These are phyloP conservation scores for Leuciscus idus DNA, from an alignment of 2,113 vertebrate species.

Conservation along the genomic window DNA sequence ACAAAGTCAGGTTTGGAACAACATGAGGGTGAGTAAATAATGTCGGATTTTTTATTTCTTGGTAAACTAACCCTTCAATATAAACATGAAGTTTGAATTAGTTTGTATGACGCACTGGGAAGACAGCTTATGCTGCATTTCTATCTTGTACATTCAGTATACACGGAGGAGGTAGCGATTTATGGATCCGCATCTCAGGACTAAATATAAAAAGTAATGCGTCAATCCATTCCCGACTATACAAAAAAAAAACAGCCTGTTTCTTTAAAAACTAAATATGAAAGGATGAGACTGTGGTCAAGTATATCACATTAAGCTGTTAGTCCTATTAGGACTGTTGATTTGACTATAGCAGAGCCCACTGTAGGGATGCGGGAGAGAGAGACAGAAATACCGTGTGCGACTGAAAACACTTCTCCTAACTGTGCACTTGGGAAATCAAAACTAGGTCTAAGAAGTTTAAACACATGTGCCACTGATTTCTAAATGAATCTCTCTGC, in stretches of 20 bases:
- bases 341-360: conserved; percentile 14
- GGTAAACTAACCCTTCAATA: not conserved
- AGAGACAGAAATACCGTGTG: conserved; percentile 10
- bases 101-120: not conserved
- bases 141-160: conserved; percentile 10
- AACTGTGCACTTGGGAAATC: conserved; percentile 55
- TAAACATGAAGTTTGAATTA: not conserved
- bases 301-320: conserved; percentile 30
- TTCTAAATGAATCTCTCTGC: conserved; percentile 36
- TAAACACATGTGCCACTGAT: conserved; percentile 64
- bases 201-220: conserved; percentile 32
- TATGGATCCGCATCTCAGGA: not conserved
- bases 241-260: not conserved
- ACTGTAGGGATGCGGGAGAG: not conserved
- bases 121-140: not conserved
- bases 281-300: not conserved
- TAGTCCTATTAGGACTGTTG: conserved; percentile 38
- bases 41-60: not conserved
- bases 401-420: conserved; percentile 26
- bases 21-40: not conserved
- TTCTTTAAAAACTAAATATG: conserved; percentile 46
- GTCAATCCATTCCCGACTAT: not conserved
- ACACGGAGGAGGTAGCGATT: conserved; percentile 12
- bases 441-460: conserved; percentile 62
- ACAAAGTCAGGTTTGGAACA: not conserved